A percentile compares a stretch with the other conserved stretches of the same genome.
Evolutionary conservation across 1,140 invertebrate species (phyloP).

Genomic region (Sycobia sp.): DNA sequence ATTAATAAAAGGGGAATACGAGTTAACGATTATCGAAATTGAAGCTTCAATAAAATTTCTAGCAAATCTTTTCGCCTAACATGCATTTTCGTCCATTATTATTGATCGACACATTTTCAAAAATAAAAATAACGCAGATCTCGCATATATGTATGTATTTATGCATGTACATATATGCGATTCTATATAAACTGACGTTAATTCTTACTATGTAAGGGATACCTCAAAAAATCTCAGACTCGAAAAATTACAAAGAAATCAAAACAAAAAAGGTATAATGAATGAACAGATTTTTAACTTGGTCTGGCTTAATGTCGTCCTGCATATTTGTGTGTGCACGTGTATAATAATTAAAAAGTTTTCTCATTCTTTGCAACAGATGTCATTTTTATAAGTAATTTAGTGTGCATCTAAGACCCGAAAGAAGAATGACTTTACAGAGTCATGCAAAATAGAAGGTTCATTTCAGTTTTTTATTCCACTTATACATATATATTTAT

Average conservation of each 20-base stretch:
- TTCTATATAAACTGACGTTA: conserved; percentile 25
- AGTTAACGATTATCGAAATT: conserved; percentile 19
- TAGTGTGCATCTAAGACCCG: conserved; percentile 58
- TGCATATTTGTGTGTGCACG: conserved; percentile 27
- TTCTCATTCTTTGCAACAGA: conserved; percentile 44
- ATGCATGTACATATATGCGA: conserved; percentile 38
- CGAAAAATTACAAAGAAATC: conserved; percentile 27
- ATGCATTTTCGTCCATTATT: conserved; percentile 30
- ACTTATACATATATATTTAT: conserved; percentile 53
- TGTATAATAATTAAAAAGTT: conserved; percentile 42
- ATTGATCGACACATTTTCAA: conserved; percentile 19
- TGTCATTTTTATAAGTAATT: conserved; percentile 54
- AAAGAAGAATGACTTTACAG: conserved; percentile 55
- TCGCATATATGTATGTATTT: conserved; percentile 45
- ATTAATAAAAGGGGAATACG: background rate
- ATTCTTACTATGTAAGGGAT: conserved; percentile 8
- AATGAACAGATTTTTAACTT: conserved; percentile 22
- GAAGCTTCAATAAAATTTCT: conserved; percentile 4
- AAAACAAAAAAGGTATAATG: conserved; percentile 16
- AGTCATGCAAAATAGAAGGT: conserved; percentile 63
- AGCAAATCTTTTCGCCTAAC: conserved; percentile 15
- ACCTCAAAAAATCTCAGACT: conserved; percentile 18
- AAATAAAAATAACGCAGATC: conserved; percentile 54
- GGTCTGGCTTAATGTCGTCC: conserved; percentile 26
- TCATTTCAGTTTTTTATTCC: conserved; percentile 51